phyloP scores from a whole-genome alignment of 2,888 invertebrate species.

The Leptopilina myrica region DNA sequence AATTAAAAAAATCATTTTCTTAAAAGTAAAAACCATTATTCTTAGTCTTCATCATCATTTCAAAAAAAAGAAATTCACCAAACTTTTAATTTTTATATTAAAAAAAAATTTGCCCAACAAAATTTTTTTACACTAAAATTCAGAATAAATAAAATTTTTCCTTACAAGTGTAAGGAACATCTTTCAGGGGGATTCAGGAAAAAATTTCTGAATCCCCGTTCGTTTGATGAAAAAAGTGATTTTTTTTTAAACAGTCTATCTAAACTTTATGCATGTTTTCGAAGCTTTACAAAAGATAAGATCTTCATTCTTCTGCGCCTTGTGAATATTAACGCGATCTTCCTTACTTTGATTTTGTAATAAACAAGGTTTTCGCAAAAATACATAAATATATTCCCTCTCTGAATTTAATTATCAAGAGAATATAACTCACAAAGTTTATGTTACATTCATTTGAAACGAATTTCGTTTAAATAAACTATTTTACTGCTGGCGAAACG shows the following conservation, averaged over 20 bases:
- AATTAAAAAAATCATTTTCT: no score
- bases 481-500: no score
- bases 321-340: slow-evolving; percentile 36
- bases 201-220: neutral
- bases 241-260: slow-evolving; percentile 22
- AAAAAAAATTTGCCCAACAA: no score
- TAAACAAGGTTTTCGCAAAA: slow-evolving; percentile 18
- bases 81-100: no score
- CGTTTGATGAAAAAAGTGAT: neutral
- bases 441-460: no score
- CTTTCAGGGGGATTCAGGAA: no score
- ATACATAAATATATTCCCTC: neutral
- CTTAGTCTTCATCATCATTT: neutral
- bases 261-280: slow-evolving; percentile 27
- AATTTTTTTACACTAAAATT: no score
- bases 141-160: no score
- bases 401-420: neutral
- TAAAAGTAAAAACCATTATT: no score
- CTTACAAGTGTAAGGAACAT: no score
- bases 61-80: neutral
- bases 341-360: slow-evolving; percentile 21
- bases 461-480: no score
- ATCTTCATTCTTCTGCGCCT: slow-evolving; percentile 20
- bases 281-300: slow-evolving; percentile 1
- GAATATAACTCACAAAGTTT: no score